Conservation (phyloP, 2,113 vertebrate genomes). For the Trogon melanurus region DNA sequence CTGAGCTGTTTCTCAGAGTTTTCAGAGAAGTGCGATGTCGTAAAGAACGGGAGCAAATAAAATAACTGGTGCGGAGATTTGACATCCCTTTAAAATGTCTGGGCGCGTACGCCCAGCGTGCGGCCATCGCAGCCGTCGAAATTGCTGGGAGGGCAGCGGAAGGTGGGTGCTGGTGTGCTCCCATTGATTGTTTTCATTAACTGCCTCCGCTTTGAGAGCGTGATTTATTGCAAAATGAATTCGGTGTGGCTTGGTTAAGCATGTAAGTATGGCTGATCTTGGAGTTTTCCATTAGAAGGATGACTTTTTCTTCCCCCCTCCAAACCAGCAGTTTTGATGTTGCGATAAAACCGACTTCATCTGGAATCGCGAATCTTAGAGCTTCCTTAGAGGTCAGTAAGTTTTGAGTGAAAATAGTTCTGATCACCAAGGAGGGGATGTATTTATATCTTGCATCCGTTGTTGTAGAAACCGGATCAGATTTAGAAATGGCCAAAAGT, state of each 20-base stretch:
- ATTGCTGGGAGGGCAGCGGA: not conserved
- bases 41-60: not conserved
- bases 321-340: not conserved
- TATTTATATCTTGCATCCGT: not conserved
- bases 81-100: not conserved
- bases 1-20: not conserved
- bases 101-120: not conserved
- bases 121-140: fast-evolving
- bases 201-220: not conserved
- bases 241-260: not conserved
- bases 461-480: not conserved
- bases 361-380: not conserved
- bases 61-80: not conserved
- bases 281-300: not conserved
- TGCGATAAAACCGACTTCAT: not conserved
- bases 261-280: not conserved
- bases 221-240: not conserved
- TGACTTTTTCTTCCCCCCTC: not conserved
- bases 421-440: not conserved
- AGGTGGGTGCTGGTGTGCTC: fast-evolving
- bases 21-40: not conserved
- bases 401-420: not conserved
- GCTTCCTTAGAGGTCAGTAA: not conserved
- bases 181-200: not conserved
- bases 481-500: not conserved